A percentile compares a stretch with the other conserved stretches of the same genome.
These are phyloP conservation scores for Nanorana parkeri DNA, from an alignment of 2,113 vertebrate species.

Conservation along the genomic window DNA sequence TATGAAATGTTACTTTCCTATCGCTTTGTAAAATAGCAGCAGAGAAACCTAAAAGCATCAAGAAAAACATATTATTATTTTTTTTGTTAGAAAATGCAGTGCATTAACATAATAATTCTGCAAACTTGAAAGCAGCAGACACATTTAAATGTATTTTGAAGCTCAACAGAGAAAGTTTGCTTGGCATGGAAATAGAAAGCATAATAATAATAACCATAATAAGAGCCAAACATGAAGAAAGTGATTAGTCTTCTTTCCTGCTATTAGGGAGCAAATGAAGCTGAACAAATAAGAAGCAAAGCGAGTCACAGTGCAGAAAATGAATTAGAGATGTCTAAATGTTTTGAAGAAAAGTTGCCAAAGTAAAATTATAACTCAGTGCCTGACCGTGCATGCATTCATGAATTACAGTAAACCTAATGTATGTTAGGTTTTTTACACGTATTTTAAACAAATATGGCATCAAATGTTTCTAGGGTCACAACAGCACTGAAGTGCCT, in stretches of 20 bases:
- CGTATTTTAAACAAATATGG: too few species aligned
- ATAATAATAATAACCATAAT: slow-evolving; percentile 30
- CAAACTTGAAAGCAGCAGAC: not conserved
- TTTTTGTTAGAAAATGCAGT: too few species aligned
- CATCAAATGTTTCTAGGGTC: too few species aligned
- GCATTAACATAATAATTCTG: not conserved
- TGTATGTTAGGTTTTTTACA: too few species aligned
- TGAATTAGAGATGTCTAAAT: slow-evolving; percentile 21
- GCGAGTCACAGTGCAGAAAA: slow-evolving; percentile 22
- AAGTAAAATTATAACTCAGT: not conserved
- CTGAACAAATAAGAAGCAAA: slow-evolving; percentile 45
- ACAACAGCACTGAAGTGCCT: too few species aligned
- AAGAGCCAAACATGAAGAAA: slow-evolving; percentile 37
- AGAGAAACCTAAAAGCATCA: too few species aligned
- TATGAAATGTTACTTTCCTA: too few species aligned
- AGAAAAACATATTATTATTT: too few species aligned
- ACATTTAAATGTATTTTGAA: not conserved
- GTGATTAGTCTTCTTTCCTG: slow-evolving; percentile 51
- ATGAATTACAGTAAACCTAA: not conserved
- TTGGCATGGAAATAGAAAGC: slow-evolving; percentile 25
- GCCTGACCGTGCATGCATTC: not conserved
- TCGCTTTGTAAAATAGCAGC: too few species aligned
- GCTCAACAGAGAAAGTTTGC: slow-evolving; percentile 1
- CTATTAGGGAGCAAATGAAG: slow-evolving; percentile 51
- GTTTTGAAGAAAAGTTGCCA: slow-evolving; percentile 32